Percentiles rank a stretch among this genome's conserved stretches.
phyloP scores from a whole-genome alignment of 2,113 vertebrate genomes.

The Micromys minutus region DNA sequence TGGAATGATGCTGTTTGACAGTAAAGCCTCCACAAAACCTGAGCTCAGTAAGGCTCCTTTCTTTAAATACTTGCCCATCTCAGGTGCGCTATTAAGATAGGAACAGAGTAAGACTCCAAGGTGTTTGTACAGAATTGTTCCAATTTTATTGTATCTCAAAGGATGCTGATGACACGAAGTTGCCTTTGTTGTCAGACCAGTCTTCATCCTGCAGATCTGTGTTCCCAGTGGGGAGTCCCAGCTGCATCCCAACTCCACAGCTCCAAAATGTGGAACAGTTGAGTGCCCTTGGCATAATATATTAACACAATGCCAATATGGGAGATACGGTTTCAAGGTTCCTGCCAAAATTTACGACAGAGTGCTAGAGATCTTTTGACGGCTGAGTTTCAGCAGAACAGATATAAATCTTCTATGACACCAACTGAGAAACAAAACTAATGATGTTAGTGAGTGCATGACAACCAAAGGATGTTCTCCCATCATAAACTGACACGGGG shows the following conservation, averaged over 20 bases:
- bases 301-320: background rate
- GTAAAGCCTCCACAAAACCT: background rate
- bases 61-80: background rate
- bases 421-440: slow-evolving; percentile 51
- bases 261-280: background rate
- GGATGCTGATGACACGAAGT: background rate
- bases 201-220: background rate
- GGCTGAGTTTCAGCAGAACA: slow-evolving; percentile 40
- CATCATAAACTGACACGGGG: background rate
- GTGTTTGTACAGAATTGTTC: background rate
- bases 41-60: background rate
- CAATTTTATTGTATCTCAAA: background rate
- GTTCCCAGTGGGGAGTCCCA: background rate
- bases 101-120: background rate
- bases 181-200: background rate
- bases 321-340: background rate
- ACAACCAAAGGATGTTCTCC: slow-evolving; percentile 32
- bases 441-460: slow-evolving; percentile 19
- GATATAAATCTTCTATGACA: slow-evolving; percentile 63
- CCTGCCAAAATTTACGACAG: background rate
- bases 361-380: background rate
- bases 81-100: background rate
- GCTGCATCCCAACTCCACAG: background rate
- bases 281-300: background rate
- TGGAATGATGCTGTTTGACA: background rate